Percentiles rank a stretch among this genome's conserved stretches.
Evolutionary conservation across 2,113 vertebrate species (phyloP).

Genomic region (Zapornia atra): DNA sequence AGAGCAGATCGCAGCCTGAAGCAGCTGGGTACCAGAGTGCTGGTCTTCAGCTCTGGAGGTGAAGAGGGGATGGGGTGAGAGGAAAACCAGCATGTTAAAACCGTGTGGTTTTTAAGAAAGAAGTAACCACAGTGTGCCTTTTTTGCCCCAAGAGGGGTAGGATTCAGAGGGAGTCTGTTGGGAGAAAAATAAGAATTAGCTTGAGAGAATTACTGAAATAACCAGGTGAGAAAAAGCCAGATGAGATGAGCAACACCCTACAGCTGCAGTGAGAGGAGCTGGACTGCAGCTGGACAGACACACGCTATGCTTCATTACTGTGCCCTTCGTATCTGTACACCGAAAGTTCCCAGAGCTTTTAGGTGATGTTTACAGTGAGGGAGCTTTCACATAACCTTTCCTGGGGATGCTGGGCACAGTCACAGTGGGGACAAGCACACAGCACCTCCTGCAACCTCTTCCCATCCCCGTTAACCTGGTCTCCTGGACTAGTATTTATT

Average conservation of each 20-base stretch:
- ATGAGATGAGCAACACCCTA: not conserved
- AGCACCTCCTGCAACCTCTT: not conserved
- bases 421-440: not conserved
- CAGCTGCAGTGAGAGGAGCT: not conserved
- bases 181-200: not conserved
- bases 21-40: not conserved
- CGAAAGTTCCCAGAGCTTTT: not conserved
- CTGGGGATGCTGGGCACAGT: not conserved
- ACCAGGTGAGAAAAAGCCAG: not conserved
- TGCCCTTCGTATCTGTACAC: not conserved
- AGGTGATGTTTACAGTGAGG: slow-evolving; percentile 5
- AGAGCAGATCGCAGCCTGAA: not conserved
- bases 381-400: not conserved
- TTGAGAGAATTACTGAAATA: not conserved
- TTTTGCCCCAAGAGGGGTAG: not conserved
- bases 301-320: not conserved
- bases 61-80: not conserved
- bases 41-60: not conserved
- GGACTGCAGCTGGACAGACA: not conserved
- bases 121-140: not conserved
- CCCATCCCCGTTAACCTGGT: not conserved
- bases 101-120: not conserved
- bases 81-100: not conserved
- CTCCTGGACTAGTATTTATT: not conserved
- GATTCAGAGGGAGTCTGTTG: not conserved